Conservation (phyloP, 1,140 invertebrate genomes). For the Aporrectodea caliginosa region DNA sequence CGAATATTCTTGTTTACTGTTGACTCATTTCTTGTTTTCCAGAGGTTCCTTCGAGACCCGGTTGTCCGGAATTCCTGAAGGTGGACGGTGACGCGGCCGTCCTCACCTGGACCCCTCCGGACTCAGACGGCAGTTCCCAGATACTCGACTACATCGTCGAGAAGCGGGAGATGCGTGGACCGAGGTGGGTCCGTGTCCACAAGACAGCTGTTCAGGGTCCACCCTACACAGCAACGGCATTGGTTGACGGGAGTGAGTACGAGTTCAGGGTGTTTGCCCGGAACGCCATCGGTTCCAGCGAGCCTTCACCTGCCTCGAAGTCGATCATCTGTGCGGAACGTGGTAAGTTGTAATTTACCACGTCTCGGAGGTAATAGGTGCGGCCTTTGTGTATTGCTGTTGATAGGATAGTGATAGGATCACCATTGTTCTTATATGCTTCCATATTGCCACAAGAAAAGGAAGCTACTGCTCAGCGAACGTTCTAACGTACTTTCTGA, state of each 20-base stretch:
- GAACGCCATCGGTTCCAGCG: conserved; percentile 90
- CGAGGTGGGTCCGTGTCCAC: conserved; percentile 75
- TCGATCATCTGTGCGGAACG: conserved; percentile 38
- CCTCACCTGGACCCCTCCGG: conserved; percentile 84
- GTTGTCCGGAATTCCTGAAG: conserved; percentile 84
- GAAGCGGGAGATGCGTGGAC: conserved; percentile 71
- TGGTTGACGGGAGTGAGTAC: conserved; percentile 83
- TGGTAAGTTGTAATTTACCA: too few relatives aligned
- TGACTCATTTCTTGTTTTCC: neutral
- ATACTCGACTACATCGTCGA: conserved; percentile 93
- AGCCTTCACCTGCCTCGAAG: conserved; percentile 70
- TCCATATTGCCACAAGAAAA: too few relatives aligned
- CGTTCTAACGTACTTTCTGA: too few relatives aligned
- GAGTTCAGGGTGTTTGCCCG: conserved; percentile 96
- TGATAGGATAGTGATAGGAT: too few relatives aligned
- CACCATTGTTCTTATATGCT: too few relatives aligned
- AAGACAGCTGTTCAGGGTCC: conserved; percentile 77
- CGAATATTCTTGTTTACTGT: too few relatives aligned
- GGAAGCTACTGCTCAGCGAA: too few relatives aligned
- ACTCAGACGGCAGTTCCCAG: conserved; percentile 85
- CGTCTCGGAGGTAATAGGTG: too few relatives aligned
- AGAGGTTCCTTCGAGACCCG: conserved; percentile 65
- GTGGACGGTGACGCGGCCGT: conserved; percentile 88
- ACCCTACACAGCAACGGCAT: conserved; percentile 80
- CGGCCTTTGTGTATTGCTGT: too few relatives aligned